Percentiles rank a stretch among this genome's conserved stretches.
phyloP scores from a whole-genome alignment of 2,888 invertebrate genomes.

The Lepas anatifera region DNA sequence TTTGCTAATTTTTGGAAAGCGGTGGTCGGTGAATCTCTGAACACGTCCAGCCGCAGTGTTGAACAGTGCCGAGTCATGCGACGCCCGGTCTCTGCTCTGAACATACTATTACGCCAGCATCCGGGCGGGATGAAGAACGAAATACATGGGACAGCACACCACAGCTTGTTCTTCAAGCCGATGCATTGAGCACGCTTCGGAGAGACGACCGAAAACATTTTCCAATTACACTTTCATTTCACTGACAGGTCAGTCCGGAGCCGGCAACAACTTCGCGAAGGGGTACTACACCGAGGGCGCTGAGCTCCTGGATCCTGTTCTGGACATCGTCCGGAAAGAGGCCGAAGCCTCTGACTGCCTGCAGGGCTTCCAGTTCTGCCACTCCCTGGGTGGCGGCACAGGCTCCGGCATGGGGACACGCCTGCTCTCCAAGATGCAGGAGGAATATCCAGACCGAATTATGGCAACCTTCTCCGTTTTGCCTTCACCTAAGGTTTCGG shows the following conservation, averaged over 20 bases:
- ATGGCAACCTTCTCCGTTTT: conserved; percentile 94
- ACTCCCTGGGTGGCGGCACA: conserved; percentile 90
- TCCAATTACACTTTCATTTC: too few species aligned
- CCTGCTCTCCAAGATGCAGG: conserved; percentile 88
- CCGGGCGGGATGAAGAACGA: too few species aligned
- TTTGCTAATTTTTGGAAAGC: too few species aligned
- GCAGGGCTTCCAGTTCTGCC: conserved; percentile 87
- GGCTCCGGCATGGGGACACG: conserved; percentile 94
- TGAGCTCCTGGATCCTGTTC: conserved; percentile 40
- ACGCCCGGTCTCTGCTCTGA: too few species aligned
- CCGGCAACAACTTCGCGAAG: conserved; percentile 76
- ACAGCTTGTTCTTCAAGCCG: too few species aligned
- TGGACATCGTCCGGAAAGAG: conserved; percentile 54
- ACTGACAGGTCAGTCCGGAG: conserved; percentile 49
- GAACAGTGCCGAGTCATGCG: too few species aligned
- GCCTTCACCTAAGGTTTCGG: conserved; percentile 47
- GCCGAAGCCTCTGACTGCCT: conserved; percentile 71
- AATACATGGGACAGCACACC: too few species aligned
- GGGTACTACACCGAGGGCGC: conserved; percentile 44
- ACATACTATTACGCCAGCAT: too few species aligned
- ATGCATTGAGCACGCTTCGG: too few species aligned
- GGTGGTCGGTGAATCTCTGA: too few species aligned
- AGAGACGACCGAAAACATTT: too few species aligned
- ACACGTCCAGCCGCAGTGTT: too few species aligned
- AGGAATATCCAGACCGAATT: conserved; percentile 95